These are phyloP conservation scores for Isichthys henryi DNA, from an alignment of 2,113 vertebrate species.

Conservation along the genomic window DNA sequence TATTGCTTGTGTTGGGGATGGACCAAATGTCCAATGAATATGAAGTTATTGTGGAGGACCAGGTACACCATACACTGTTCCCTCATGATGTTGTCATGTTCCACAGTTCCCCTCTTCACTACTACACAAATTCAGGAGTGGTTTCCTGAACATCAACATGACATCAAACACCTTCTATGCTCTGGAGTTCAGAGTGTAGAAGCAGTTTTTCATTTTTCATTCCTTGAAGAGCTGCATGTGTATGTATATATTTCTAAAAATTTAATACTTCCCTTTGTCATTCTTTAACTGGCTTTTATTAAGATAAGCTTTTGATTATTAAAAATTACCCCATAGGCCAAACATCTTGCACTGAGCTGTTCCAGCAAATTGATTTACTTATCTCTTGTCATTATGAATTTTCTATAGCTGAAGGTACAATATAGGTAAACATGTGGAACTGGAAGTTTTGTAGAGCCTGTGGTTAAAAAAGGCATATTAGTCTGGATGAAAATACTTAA, in stretches of 20 bases:
- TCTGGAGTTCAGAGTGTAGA: not conserved
- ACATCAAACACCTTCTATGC: not conserved
- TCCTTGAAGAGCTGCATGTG: not conserved
- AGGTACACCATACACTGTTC: not conserved
- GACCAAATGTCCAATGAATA: not conserved
- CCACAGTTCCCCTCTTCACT: not conserved
- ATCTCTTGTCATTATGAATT: constrained; percentile 16
- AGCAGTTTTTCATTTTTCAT: not conserved
- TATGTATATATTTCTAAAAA: not conserved
- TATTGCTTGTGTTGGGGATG: constrained; percentile 35
- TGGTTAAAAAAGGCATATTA: constrained; percentile 9
- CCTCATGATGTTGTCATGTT: not conserved
- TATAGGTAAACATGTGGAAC: constrained; percentile 2
- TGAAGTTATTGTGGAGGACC: not conserved
- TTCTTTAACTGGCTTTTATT: constrained; percentile 19
- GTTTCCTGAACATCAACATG: not conserved
- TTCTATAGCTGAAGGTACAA: constrained; percentile 6
- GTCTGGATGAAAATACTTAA: not conserved
- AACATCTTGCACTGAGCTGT: not conserved
- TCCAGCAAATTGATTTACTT: constrained; percentile 14
- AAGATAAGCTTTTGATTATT: constrained; percentile 18
- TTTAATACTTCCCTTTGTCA: not conserved
- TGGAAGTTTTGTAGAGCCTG: not conserved
- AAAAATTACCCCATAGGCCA: constrained; percentile 8
- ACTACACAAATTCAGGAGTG: not conserved